Evolutionary conservation across 2,797 vertebrate genomes (phyloP).

Genomic region (Oryzias sinensis): DNA sequence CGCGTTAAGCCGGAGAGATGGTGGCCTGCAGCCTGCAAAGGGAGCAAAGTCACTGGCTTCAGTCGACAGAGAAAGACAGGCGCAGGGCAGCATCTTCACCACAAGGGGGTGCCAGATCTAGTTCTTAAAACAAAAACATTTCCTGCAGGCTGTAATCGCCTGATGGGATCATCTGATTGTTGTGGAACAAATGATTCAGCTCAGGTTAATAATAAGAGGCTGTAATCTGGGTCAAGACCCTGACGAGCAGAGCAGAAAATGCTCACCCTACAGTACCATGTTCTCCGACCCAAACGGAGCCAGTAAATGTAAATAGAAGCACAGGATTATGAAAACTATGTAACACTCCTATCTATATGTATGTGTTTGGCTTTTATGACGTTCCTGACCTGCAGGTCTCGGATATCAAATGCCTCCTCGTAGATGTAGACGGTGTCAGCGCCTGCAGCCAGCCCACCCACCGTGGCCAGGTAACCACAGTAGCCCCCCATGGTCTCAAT

Average conservation of each 20-base stretch:
- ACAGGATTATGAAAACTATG: no score
- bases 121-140: neutral
- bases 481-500: conserved; percentile 98
- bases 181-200: conserved; percentile 36
- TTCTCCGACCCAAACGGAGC: neutral
- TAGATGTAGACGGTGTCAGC: conserved; percentile 94
- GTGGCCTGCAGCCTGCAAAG: conserved; percentile 10
- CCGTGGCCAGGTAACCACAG: conserved; percentile 93
- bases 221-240: conserved; percentile 43
- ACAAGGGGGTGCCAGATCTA: conserved; percentile 22
- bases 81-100: conserved; percentile 2
- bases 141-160: conserved; percentile 10
- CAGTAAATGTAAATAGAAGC: no score
- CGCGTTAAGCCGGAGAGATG: conserved; percentile 4
- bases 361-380: neutral
- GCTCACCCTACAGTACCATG: no score
- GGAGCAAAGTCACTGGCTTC: conserved; percentile 5
- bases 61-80: neutral
- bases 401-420: conserved; percentile 91
- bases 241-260: no score
- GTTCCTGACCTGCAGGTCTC: conserved; percentile 82
- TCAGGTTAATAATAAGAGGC: conserved; percentile 49
- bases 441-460: conserved; percentile 89
- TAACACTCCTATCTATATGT: neutral
- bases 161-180: conserved; percentile 39